Percentiles rank a stretch among this genome's conserved stretches.
These are phyloP conservation scores for Smutsia temminckii DNA, from an alignment of 2,797 vertebrate genomes.

Conservation along the genomic window DNA sequence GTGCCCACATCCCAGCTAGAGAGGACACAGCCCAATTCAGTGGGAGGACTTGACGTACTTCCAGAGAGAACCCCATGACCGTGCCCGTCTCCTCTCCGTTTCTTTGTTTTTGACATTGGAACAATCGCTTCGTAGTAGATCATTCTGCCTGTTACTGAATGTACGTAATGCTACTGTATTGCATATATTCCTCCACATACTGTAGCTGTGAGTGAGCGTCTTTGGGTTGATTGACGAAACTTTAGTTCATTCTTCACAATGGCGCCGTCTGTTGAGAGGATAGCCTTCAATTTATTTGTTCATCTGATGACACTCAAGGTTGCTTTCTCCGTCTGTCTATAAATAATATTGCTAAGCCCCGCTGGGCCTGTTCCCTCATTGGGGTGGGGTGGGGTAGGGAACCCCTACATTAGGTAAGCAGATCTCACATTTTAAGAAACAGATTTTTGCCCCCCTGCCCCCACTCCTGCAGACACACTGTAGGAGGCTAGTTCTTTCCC, in stretches of 20 bases:
- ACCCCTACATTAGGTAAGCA: background rate
- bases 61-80: background rate
- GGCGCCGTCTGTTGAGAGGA: background rate
- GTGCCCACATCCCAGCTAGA: background rate
- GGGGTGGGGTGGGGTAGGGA: no score
- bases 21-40: background rate
- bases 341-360: no score
- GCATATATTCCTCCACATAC: background rate
- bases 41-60: background rate
- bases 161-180: no score
- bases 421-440: background rate
- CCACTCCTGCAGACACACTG: no score
- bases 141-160: background rate
- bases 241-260: background rate
- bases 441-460: background rate
- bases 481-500: background rate
- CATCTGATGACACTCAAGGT: background rate
- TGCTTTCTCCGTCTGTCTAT: background rate
- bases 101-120: background rate
- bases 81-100: background rate
- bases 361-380: background rate
- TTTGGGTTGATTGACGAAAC: background rate
- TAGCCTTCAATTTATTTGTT: background rate
- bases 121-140: background rate
- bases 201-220: no score